Evolutionary conservation across 2,888 invertebrate genomes (phyloP).

Genomic region (Orthosia gothica): DNA sequence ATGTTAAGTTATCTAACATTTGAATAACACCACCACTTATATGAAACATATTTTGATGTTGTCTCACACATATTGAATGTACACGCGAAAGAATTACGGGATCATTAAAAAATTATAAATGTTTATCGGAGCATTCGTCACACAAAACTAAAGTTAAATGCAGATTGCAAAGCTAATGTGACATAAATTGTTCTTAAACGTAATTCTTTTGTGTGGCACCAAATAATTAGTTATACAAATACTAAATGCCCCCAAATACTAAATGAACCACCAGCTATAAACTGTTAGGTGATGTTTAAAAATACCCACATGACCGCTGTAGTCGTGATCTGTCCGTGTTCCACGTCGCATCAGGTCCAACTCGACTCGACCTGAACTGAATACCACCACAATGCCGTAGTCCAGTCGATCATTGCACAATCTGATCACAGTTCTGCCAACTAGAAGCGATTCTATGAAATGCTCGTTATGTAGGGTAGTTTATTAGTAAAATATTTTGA

Average conservation of each 20-base stretch:
- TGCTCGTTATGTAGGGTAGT: neutral
- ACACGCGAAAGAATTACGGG: slow-evolving; percentile 40
- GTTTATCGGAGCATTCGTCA: slow-evolving; percentile 6
- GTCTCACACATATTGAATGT: slow-evolving; percentile 42
- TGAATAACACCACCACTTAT: slow-evolving; percentile 53
- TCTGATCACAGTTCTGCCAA: slow-evolving; percentile 50
- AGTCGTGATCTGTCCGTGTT: slow-evolving; percentile 57
- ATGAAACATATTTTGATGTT: slow-evolving; percentile 52
- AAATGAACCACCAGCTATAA: slow-evolving; percentile 73
- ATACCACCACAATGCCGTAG: slow-evolving; percentile 56
- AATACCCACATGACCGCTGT: slow-evolving; percentile 86
- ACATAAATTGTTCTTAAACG: neutral
- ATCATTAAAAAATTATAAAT: neutral
- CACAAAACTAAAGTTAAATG: neutral
- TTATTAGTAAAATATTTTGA: slow-evolving; percentile 11
- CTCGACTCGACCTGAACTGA: slow-evolving; percentile 62
- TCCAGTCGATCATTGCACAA: slow-evolving; percentile 60
- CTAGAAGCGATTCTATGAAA: slow-evolving; percentile 34
- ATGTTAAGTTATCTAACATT: slow-evolving; percentile 51
- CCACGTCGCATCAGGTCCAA: slow-evolving; percentile 57
- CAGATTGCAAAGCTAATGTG: neutral
- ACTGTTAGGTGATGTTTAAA: slow-evolving; percentile 78
- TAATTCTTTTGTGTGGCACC: slow-evolving; percentile 51
- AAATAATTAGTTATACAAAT: slow-evolving; percentile 34
- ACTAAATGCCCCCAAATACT: slow-evolving; percentile 34